A percentile compares a stretch with the other conserved stretches of the same genome.
phyloP scores from a whole-genome alignment of 2,888 invertebrate species.

The Cephus nigrinus region DNA sequence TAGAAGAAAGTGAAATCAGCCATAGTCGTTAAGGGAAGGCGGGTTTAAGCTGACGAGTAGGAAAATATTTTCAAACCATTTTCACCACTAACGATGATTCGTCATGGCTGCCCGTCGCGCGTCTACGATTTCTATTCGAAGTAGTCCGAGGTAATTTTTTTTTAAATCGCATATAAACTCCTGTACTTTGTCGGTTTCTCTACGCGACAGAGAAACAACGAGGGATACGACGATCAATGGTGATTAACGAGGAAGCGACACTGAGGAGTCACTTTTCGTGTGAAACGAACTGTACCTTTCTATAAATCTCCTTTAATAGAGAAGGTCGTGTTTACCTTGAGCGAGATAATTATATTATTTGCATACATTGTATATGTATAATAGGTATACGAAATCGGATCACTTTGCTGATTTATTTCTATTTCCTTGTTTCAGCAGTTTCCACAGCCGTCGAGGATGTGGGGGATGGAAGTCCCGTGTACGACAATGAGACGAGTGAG shows the following conservation, averaged over 20 bases:
- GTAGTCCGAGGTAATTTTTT: not conserved
- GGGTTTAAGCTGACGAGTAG: not conserved
- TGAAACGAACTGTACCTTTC: not conserved
- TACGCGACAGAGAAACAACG: not conserved
- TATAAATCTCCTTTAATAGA: not conserved
- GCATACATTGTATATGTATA: not conserved
- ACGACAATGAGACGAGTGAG: conserved; percentile 60
- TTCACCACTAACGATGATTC: not conserved
- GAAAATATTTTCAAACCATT: not conserved
- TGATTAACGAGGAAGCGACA: not conserved
- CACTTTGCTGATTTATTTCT: not conserved
- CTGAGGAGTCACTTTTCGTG: not conserved
- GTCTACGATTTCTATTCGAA: not conserved
- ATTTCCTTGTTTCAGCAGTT: conserved; percentile 46
- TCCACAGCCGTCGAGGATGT: conserved; percentile 58
- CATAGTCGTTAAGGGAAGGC: not conserved
- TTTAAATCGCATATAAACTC: not conserved
- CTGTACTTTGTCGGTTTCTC: not conserved
- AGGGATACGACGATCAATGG: no score
- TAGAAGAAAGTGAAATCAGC: not conserved
- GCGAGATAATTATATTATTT: not conserved
- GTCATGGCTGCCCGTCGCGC: not conserved
- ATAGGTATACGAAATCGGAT: not conserved
- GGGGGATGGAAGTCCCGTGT: conserved; percentile 48
- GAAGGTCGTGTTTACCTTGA: not conserved